phyloP scores from a whole-genome alignment of 2,113 vertebrate genomes.

The Hypocryptadius cinnamomeus region DNA sequence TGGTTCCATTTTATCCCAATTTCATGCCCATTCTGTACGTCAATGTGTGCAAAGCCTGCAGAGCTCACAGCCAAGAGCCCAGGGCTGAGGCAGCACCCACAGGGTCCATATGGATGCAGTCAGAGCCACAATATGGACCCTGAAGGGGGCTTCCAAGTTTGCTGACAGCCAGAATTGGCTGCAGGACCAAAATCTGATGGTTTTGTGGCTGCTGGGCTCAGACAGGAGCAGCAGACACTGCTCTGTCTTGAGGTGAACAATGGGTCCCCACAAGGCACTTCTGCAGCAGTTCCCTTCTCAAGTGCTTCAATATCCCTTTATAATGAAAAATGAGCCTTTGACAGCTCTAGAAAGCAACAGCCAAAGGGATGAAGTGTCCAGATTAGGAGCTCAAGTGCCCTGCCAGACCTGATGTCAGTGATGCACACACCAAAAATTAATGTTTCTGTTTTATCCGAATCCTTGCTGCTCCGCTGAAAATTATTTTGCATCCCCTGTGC shows the following conservation, averaged over 20 bases:
- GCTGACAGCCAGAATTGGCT: not conserved
- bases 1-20: not conserved
- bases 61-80: not conserved
- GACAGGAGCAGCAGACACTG: not conserved
- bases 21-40: not conserved
- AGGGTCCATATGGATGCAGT: not conserved
- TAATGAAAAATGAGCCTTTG: not conserved
- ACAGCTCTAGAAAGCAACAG: not conserved
- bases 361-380: not conserved
- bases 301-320: not conserved
- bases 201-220: not conserved
- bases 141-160: not conserved
- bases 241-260: rapidly evolving
- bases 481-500: not conserved
- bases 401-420: not conserved
- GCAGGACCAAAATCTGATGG: not conserved
- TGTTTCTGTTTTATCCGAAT: not conserved
- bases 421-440: rapidly evolving
- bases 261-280: not conserved
- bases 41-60: not conserved
- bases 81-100: not conserved
- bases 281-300: not conserved
- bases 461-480: not conserved
- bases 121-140: not conserved
- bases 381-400: not conserved